Evolutionary conservation across 2,113 vertebrate species (phyloP), one percentile per base, ranked within the genome.

Genomic region (cattle (Bos taurus)): DNA sequence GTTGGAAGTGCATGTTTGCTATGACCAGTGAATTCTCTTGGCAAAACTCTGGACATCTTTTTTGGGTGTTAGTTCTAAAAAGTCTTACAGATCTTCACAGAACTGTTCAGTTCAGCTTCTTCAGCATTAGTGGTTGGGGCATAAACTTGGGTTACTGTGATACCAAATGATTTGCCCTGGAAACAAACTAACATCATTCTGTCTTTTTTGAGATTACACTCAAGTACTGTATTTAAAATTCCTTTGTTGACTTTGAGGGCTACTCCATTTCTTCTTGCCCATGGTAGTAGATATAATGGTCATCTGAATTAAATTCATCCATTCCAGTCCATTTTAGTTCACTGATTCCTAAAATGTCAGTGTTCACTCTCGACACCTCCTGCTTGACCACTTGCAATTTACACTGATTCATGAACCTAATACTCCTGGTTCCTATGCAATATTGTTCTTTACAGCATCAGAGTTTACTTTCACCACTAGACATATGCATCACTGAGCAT

Each of bases 311-410:
- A 71, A 21, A 71, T 11, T 21, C 17, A 71, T 4, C n/a, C 17
- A 36, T 71, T 71, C 17, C 0, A 0, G 64, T 71, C 64, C 0
- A 0, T 71, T 71, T 36, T 71, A 71, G 17, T 71, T 36, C 8
- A 21, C 4, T 21, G 17, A 11, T 71, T 71, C 19, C 64, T 71
- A 36, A 71, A 21, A 36, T 36, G n/a, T 71, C 64, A 71, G 64
- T 71, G n/a, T 36, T 19, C 2, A 36, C 17, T 36, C 64, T 36
- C 10, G 4, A 36, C 8, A 71, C 36, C n/a, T 67, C 64, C 64
- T 71, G n/a, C 17, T 71, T 71, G 64, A 71, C n/a, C 64, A 71
- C n/a, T 71, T 67, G 17, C 64, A 71, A 5, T 36, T 71, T 71
- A 71, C 17, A n/a, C 36, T 36, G n/a, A 36, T 71, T 71, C 17